These are phyloP conservation scores for Grammomys dolichurus DNA, from an alignment of 2,113 vertebrate genomes.

Conservation along the genomic window DNA sequence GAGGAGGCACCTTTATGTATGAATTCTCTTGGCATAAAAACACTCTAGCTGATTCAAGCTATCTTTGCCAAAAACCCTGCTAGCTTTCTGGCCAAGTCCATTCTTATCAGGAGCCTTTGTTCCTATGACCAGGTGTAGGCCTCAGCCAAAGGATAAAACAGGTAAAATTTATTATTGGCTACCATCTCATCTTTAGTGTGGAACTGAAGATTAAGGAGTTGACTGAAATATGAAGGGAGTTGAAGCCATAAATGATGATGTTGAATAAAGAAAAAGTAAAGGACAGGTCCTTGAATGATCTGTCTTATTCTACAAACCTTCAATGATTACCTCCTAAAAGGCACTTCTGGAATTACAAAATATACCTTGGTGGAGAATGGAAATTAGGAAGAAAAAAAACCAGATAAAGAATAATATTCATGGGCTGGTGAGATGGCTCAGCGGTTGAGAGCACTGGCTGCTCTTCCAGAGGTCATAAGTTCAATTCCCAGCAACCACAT, in stretches of 20 bases:
- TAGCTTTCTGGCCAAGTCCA: constrained; percentile 59
- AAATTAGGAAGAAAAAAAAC: not conserved
- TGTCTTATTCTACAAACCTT: constrained; percentile 51
- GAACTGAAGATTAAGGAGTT: constrained; percentile 3
- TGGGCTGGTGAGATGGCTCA: no score
- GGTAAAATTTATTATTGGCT: constrained; percentile 61
- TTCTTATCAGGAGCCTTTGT: constrained; percentile 62
- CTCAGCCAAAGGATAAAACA: constrained; percentile 54
- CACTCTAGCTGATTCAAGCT: constrained; percentile 46
- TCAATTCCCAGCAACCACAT: no score
- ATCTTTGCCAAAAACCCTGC: constrained; percentile 21
- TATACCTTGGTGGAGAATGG: not conserved
- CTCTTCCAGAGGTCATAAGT: no score
- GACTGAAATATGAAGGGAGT: not conserved
- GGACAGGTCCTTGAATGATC: not conserved
- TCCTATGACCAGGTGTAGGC: constrained; percentile 43
- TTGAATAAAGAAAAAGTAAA: constrained; percentile 17
- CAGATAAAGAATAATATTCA: constrained; percentile 24
- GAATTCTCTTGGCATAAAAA: constrained; percentile 62
- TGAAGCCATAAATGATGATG: constrained; percentile 33
- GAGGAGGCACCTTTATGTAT: constrained; percentile 52
- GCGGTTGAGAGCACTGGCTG: no score
- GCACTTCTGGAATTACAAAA: not conserved
- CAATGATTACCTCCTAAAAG: constrained; percentile 17
- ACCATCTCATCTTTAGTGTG: constrained; percentile 16